These are phyloP conservation scores for Criorhina ranunculi DNA, from an alignment of 2,888 invertebrate genomes.

Conservation along the genomic window DNA sequence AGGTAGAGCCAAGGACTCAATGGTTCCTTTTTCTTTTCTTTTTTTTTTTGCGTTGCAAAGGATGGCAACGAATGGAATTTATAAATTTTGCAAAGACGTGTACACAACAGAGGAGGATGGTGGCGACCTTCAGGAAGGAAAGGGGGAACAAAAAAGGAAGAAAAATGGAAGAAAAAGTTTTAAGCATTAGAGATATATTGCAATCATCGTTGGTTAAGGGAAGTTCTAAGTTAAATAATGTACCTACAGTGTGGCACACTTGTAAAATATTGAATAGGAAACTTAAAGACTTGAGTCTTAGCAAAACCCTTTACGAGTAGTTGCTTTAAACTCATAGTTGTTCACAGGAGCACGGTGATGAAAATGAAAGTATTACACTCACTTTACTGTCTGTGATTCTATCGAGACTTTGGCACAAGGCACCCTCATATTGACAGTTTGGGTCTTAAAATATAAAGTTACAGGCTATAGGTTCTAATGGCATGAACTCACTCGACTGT, in stretches of 20 bases:
- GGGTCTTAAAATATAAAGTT: too few relatives aligned
- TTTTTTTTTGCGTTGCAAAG: neutral
- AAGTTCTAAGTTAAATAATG: neutral
- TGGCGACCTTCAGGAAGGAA: neutral
- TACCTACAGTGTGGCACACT: slow-evolving; percentile 1
- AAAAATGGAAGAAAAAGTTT: neutral
- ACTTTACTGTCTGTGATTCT: too few relatives aligned
- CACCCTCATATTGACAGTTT: too few relatives aligned
- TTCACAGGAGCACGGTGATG: too few relatives aligned
- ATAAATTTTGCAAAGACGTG: slow-evolving; percentile 5
- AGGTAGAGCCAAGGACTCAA: neutral
- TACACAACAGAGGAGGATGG: neutral
- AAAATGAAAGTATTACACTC: too few relatives aligned
- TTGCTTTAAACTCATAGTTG: too few relatives aligned
- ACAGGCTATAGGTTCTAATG: too few relatives aligned
- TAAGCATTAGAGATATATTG: neutral
- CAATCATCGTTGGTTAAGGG: neutral
- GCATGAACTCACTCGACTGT: too few relatives aligned
- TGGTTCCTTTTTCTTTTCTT: too few relatives aligned
- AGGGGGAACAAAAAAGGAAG: neutral
- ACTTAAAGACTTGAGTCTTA: too few relatives aligned
- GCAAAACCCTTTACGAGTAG: too few relatives aligned
- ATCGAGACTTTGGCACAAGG: too few relatives aligned
- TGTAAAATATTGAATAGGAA: neutral
- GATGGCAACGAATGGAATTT: neutral